Base-by-base conservation (phyloP, 2,888 invertebrate species). In the Dascillus cervinus region DNA sequence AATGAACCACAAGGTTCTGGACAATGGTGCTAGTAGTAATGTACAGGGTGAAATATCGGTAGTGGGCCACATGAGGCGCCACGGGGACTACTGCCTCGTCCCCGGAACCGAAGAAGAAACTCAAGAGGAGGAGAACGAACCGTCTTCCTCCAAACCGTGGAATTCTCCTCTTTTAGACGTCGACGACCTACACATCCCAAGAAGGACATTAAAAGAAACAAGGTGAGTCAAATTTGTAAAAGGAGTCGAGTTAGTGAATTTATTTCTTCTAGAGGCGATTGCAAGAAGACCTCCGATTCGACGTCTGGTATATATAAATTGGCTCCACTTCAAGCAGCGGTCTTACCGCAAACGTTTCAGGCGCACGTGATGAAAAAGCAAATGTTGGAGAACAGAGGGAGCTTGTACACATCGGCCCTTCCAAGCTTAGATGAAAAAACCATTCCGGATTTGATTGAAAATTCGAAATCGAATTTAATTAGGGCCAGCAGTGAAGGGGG, bases 61-160 rank as follows among this genome's bases (percentile, higher is more conserved):
- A 31, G 66, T 70, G 11, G 64, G 64, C 32, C 64, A 64, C 8
- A 52, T 54, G 11, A 60, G 66, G 31, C 77, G 77, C 52, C 71
- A 81, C 43, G 81, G 82, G 21, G 80, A 82, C 50, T 82, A 82
- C 56, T 70, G 79, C 46, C 79, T 82, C 49, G 78, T 82, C 41
- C 81, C 82, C 22, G 60, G 53, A 5, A 58, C 53, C 1, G 66
- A 66, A 29, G 75, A 74, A 14, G 77, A 80, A 50, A 80, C 81
- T 41, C 72, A 72, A 20, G 60, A 52, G 11, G 75, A 76, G 1
- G 77, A 77, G 47, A 34, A 58, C 62, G 39, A 22, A 28, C 40
- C 32, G 37, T 51, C 59, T 34, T 40, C 52, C 24, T 63, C 65
- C 15, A 63, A 57, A 26, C 40, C 47, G 27, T 44, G 47, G 44